Evolutionary conservation across 1,140 invertebrate genomes (phyloP).

Genomic region (Drosophila sp.): DNA sequence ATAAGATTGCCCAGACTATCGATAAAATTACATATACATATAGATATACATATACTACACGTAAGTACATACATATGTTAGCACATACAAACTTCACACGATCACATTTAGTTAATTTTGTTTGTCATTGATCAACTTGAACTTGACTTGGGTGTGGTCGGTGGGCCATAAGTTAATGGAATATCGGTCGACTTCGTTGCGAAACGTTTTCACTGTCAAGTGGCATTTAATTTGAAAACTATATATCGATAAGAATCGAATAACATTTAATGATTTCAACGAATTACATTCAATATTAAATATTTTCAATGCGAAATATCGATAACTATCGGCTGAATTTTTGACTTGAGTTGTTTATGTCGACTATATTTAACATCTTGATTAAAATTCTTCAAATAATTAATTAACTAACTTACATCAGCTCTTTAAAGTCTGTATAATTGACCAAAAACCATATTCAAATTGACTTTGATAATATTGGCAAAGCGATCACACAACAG

Average conservation of each 20-base stretch:
- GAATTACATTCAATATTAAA: no score
- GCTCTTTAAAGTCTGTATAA: no score
- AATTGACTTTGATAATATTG: no score
- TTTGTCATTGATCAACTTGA: conserved; percentile 38
- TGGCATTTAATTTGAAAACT: background rate
- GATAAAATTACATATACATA: conserved; percentile 20
- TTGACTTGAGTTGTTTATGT: no score
- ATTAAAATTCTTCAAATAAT: no score
- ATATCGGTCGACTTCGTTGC: conserved; percentile 12
- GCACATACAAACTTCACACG: background rate
- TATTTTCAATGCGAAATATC: no score
- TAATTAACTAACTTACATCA: no score
- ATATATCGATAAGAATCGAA: conserved; percentile 6
- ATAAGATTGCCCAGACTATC: conserved; percentile 20
- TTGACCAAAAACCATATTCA: no score
- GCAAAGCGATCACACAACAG: background rate
- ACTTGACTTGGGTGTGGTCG: conserved; percentile 52
- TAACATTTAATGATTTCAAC: background rate
- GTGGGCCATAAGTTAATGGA: conserved; percentile 35
- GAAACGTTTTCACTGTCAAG: background rate
- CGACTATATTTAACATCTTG: no score
- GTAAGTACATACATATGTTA: background rate
- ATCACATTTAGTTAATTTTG: conserved; percentile 23
- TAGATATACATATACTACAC: background rate
- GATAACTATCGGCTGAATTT: no score